phyloP scores from a whole-genome alignment of 2,888 invertebrate genomes.

The Steinernema carpocapsae region DNA sequence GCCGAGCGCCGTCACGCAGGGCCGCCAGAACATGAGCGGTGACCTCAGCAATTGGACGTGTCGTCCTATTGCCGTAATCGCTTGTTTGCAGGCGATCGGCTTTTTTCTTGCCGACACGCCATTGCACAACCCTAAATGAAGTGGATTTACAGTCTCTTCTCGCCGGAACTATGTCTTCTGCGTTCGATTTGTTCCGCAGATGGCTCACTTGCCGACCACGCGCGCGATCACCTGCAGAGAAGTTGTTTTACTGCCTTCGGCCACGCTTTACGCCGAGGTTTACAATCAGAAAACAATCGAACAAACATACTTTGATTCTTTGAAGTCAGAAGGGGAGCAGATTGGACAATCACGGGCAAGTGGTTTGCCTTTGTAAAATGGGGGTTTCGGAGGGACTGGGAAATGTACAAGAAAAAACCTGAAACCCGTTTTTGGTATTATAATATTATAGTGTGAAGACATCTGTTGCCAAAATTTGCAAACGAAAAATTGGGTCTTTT shows the following conservation, averaged over 20 bases:
- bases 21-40: constrained; percentile 21
- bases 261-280: neutral
- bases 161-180: neutral
- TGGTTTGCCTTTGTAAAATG: no score
- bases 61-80: constrained; percentile 30
- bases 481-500: no score
- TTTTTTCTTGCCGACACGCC: constrained; percentile 18
- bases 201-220: constrained; percentile 6
- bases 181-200: neutral
- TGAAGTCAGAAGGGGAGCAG: no score
- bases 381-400: no score
- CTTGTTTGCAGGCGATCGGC: constrained; percentile 21
- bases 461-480: no score
- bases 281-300: constrained; percentile 13
- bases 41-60: constrained; percentile 31
- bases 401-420: no score
- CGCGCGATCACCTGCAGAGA: constrained; percentile 13
- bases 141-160: constrained; percentile 33
- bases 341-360: no score
- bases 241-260: constrained; percentile 26
- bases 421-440: no score
- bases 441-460: no score
- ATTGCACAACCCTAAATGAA: constrained; percentile 35
- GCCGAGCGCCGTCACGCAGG: neutral
- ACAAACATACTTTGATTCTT: neutral